Percentiles rank a stretch among this genome's conserved stretches.
These are phyloP conservation scores for Labrus mixtus DNA, from an alignment of 2,113 vertebrate species.

Conservation along the genomic window DNA sequence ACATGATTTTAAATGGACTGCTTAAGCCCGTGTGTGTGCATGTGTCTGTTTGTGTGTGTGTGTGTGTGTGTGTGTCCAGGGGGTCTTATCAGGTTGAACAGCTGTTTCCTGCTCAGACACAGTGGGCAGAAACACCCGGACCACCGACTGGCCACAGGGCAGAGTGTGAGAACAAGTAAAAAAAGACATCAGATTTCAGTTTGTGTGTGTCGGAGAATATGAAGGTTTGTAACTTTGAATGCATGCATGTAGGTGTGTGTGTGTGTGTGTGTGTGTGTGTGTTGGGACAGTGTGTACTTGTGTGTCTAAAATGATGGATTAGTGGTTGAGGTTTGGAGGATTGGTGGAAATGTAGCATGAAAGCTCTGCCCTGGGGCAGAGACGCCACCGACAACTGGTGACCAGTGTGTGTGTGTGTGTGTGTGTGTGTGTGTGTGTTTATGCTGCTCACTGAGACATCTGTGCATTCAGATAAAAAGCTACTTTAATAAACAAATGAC, in stretches of 20 bases:
- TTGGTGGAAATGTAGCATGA: constrained; percentile 73
- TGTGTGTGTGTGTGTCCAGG: constrained; percentile 8
- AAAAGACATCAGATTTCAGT: not conserved
- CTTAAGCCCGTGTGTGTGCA: constrained; percentile 24
- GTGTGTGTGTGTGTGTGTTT: not conserved
- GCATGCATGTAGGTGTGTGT: constrained; percentile 8
- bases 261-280: constrained; percentile 15
- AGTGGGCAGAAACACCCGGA: constrained; percentile 11
- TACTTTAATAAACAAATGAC: not conserved
- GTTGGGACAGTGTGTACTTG: constrained; percentile 1
- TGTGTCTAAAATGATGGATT: constrained; percentile 68
- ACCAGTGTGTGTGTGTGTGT: constrained; percentile 31
- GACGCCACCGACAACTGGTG: constrained; percentile 42
- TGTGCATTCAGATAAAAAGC: constrained; percentile 27
- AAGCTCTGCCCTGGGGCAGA: constrained; percentile 61
- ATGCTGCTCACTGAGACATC: constrained; percentile 23
- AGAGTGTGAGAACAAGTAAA: constrained; percentile 1
- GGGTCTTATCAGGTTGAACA: constrained; percentile 45
- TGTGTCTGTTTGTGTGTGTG: constrained; percentile 12
- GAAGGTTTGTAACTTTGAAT: not conserved
- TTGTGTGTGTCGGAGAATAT: not conserved
- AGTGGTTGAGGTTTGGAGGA: constrained; percentile 51
- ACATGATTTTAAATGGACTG: constrained; percentile 17
- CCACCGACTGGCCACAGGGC: constrained; percentile 33
- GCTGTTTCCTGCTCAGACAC: constrained; percentile 47